Evolutionary conservation across 2,797 vertebrate genomes (phyloP).

Genomic region (Sarcoramphus papa): DNA sequence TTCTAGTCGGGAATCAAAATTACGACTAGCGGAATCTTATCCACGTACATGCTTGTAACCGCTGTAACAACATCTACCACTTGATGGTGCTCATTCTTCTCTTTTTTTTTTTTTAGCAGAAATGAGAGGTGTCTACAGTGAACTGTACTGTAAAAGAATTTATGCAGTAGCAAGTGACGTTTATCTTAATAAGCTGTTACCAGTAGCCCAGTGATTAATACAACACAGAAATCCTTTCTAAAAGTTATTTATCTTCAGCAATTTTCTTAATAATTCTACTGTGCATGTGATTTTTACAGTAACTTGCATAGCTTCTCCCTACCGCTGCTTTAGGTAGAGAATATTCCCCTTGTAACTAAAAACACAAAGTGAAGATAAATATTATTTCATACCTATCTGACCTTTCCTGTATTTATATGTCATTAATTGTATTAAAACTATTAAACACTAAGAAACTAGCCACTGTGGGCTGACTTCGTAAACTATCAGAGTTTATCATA

Average conservation of each 20-base stretch:
- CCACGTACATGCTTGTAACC: fast-evolving
- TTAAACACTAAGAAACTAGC: not conserved
- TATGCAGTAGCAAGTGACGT: fast-evolving
- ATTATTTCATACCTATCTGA: fast-evolving
- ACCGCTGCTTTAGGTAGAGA: not conserved
- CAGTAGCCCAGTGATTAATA: fast-evolving
- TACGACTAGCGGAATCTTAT: fast-evolving
- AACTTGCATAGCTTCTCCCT: not conserved
- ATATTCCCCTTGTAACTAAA: not conserved
- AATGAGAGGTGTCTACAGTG: fast-evolving
- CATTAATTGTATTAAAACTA: not conserved
- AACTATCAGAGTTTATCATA: not conserved
- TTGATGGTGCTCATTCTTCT: not conserved
- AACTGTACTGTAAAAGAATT: fast-evolving
- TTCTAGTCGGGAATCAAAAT: fast-evolving
- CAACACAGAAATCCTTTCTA: not conserved
- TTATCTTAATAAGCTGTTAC: not conserved
- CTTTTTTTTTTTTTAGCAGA: not conserved
- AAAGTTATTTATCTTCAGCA: fast-evolving
- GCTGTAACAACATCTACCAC: fast-evolving
- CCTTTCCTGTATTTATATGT: not conserved
- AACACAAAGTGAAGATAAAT: fast-evolving
- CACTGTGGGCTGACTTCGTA: fast-evolving
- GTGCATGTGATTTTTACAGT: fast-evolving
- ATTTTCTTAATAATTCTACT: not conserved